phyloP scores from a whole-genome alignment of 2,113 vertebrate species.

The Dicrurus megarhynchus region DNA sequence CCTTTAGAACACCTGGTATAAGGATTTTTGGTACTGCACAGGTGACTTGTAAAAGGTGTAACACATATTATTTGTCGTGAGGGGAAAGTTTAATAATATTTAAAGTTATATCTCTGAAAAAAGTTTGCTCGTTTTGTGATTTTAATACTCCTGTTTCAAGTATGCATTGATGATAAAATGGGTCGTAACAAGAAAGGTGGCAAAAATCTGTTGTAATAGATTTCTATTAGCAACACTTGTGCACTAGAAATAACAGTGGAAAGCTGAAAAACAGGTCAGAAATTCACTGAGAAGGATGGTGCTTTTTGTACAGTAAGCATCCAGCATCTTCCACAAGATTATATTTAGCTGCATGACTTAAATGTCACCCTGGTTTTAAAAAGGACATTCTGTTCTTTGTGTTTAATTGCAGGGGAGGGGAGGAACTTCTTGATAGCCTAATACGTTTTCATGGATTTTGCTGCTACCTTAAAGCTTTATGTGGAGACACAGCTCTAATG shows the following conservation, averaged over 20 bases:
- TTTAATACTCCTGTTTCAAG: neutral
- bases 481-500: neutral
- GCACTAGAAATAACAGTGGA: neutral
- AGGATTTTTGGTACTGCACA: neutral
- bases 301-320: neutral
- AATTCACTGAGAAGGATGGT: neutral
- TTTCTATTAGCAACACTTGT: neutral
- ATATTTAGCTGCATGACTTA: slow-evolving; percentile 2
- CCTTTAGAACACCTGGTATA: neutral
- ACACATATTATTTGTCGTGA: neutral
- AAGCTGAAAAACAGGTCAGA: neutral
- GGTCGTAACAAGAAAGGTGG: neutral
- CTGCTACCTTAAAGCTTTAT: neutral
- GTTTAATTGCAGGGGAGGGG: neutral
- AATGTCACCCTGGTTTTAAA: neutral
- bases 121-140: neutral
- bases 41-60: neutral
- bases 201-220: neutral
- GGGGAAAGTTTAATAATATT: neutral
- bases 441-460: neutral
- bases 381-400: neutral
- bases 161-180: neutral
- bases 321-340: neutral
- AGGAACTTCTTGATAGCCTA: neutral
- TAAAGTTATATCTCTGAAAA: neutral